These are phyloP conservation scores for Cerastis rubricosa DNA, from an alignment of 2,888 invertebrate genomes.

Conservation along the genomic window DNA sequence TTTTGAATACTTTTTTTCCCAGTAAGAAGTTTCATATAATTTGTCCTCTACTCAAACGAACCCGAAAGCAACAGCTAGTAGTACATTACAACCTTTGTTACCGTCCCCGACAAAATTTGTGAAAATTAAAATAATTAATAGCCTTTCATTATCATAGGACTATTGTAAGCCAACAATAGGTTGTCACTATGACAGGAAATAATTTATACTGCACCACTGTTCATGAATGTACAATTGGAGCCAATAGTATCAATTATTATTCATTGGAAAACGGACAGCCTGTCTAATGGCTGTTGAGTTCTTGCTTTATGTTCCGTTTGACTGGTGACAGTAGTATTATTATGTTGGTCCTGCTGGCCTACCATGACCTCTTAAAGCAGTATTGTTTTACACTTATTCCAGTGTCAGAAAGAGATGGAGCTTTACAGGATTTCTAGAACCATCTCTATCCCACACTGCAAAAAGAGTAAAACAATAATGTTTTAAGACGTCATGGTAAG, in stretches of 20 bases:
- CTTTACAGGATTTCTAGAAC: no score
- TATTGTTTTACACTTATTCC: no score
- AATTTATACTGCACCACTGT: slow-evolving; percentile 71
- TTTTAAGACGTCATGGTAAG: no score
- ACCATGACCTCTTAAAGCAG: no score
- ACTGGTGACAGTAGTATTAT: background rate
- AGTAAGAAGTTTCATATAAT: background rate
- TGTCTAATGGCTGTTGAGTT: slow-evolving; percentile 28
- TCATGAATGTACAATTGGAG: slow-evolving; percentile 67
- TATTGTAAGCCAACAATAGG: slow-evolving; percentile 72
- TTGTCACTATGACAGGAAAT: slow-evolving; percentile 70
- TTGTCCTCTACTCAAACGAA: background rate
- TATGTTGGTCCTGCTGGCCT: background rate
- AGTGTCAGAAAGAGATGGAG: no score
- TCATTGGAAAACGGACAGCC: slow-evolving; percentile 32
- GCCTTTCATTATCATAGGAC: slow-evolving; percentile 66
- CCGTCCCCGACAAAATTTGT: slow-evolving; percentile 25
- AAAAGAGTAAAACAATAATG: no score
- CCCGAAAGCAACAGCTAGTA: background rate
- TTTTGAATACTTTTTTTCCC: no score
- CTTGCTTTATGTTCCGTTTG: slow-evolving; percentile 28
- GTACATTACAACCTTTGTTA: slow-evolving; percentile 35
- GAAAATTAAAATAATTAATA: slow-evolving; percentile 71
- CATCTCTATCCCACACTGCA: no score
- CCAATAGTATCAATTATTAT: slow-evolving; percentile 51